A percentile compares a stretch with the other conserved stretches of the same genome.
Evolutionary conservation across 2,888 invertebrate species (phyloP).

Genomic region (Polietes domitor): DNA sequence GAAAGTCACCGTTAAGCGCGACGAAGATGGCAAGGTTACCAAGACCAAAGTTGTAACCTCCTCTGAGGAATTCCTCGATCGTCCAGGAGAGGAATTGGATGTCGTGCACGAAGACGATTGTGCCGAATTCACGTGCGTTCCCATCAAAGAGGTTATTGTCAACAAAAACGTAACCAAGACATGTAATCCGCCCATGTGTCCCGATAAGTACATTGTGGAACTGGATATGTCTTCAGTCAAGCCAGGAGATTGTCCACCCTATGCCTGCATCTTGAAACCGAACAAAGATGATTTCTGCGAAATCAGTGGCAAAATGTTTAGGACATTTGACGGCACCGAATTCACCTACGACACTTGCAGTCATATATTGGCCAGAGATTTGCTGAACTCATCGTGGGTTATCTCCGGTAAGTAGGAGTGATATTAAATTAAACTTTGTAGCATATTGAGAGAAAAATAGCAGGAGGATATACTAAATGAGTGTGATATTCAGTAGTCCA

Average conservation of each 20-base stretch:
- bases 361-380: constrained; percentile 89
- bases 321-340: constrained; percentile 89
- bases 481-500: too few relatives aligned
- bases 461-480: too few relatives aligned
- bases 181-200: constrained; percentile 82
- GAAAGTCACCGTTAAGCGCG: constrained; percentile 73
- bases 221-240: constrained; percentile 80
- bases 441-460: too few relatives aligned
- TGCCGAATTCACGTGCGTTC: constrained; percentile 79
- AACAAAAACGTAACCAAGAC: constrained; percentile 73
- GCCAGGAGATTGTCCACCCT: constrained; percentile 82
- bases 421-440: too few relatives aligned
- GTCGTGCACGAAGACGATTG: constrained; percentile 75
- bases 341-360: constrained; percentile 91
- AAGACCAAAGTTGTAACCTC: constrained; percentile 74
- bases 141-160: constrained; percentile 72
- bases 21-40: constrained; percentile 73
- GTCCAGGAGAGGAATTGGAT: constrained; percentile 71
- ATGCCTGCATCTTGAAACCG: constrained; percentile 85
- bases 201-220: constrained; percentile 83
- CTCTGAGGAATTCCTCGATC: constrained; percentile 73
- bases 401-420: constrained; percentile 84
- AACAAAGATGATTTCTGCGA: constrained; percentile 84
- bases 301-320: constrained; percentile 88
- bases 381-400: constrained; percentile 86